These are phyloP conservation scores for Acleris sparsana DNA, from an alignment of 2,888 invertebrate genomes.

Conservation along the genomic window DNA sequence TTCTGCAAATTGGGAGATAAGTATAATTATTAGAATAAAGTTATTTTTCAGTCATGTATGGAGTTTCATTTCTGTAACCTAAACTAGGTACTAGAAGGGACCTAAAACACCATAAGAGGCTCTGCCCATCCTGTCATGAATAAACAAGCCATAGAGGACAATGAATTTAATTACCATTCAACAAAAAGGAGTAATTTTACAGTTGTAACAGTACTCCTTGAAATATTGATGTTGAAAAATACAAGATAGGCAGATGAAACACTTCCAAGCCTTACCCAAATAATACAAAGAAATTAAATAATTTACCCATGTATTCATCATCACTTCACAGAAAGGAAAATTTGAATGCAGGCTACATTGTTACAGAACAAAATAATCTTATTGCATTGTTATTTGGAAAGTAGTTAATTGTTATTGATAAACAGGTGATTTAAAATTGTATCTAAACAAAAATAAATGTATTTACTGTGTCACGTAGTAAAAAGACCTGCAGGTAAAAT, in stretches of 20 bases:
- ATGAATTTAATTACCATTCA: too few species aligned
- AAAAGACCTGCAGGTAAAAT: too few species aligned
- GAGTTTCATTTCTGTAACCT: conserved; percentile 60
- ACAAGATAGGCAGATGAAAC: too few species aligned
- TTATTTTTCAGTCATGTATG: conserved; percentile 76
- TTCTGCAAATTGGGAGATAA: conserved; percentile 77
- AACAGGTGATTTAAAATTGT: too few species aligned
- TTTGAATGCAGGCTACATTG: conserved; percentile 6
- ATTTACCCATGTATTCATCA: conserved; percentile 24
- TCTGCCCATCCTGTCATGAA: too few species aligned
- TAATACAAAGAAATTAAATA: conserved; percentile 8
- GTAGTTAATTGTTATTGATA: not conserved
- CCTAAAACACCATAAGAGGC: not conserved
- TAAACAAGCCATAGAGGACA: too few species aligned
- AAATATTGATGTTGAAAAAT: too few species aligned
- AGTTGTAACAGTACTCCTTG: too few species aligned
- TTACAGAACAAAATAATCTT: conserved; percentile 7
- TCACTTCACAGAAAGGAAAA: conserved; percentile 16
- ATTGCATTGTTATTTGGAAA: conserved; percentile 13
- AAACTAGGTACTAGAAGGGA: not conserved
- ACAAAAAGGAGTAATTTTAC: too few species aligned
- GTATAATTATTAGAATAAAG: conserved; percentile 80
- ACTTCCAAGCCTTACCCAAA: too few species aligned
- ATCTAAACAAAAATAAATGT: too few species aligned
- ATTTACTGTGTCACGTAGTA: too few species aligned